Evolutionary conservation across 2,888 invertebrate species (phyloP).

Genomic region (Nineta flava): DNA sequence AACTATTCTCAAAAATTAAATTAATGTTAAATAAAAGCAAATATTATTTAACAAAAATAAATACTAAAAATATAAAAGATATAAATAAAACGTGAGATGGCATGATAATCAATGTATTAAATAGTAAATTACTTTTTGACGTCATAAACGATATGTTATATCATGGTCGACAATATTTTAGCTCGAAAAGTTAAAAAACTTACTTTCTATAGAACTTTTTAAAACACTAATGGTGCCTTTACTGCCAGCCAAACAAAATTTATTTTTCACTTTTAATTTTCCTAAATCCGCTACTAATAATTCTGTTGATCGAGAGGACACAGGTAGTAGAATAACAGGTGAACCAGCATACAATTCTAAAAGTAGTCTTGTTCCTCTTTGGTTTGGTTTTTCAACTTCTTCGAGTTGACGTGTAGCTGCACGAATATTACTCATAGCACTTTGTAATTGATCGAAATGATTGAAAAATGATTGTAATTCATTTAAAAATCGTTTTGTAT

Average conservation of each 20-base stretch:
- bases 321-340: slow-evolving; percentile 76
- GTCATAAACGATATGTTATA: too few species aligned
- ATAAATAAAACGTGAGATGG: too few species aligned
- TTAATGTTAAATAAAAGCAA: too few species aligned
- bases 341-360: slow-evolving; percentile 52
- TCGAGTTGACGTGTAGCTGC: slow-evolving; percentile 39
- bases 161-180: too few species aligned
- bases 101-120: too few species aligned
- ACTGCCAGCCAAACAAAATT: slow-evolving; percentile 48
- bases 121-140: too few species aligned
- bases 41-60: too few species aligned
- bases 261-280: slow-evolving; percentile 59
- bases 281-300: slow-evolving; percentile 71
- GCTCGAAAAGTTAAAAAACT: slow-evolving; percentile 10
- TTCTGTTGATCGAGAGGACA: slow-evolving; percentile 60
- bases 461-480: slow-evolving; percentile 77
- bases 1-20: too few species aligned
- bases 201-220: slow-evolving; percentile 25
- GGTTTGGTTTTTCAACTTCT: slow-evolving; percentile 13
- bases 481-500: slow-evolving; percentile 82
- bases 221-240: slow-evolving; percentile 33
- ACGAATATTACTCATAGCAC: slow-evolving; percentile 51
- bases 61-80: too few species aligned
- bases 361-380: slow-evolving; percentile 27
- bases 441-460: slow-evolving; percentile 70